Conservation (phyloP, 2,888 invertebrate species). For the Pristionchus japonicus region DNA sequence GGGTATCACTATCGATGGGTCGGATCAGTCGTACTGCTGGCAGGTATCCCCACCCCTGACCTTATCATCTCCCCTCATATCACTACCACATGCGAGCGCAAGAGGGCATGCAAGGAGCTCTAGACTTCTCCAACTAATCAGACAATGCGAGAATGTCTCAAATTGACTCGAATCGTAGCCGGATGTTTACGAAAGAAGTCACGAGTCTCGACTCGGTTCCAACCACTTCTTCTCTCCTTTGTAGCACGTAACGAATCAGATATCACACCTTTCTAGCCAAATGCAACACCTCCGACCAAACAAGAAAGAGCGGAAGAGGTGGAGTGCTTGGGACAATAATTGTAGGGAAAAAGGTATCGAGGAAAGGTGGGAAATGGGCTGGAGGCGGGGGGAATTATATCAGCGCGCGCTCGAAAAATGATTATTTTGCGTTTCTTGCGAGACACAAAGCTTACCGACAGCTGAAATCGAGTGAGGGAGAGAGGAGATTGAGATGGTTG, state of each 20-base stretch:
- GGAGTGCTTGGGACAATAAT: neutral
- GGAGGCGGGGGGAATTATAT: neutral
- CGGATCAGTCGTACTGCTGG: conserved; percentile 56
- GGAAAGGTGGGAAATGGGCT: neutral
- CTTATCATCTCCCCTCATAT: too few species aligned
- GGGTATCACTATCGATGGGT: conserved; percentile 52
- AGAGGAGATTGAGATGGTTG: neutral
- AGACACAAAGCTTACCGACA: conserved; percentile 1
- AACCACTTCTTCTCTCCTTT: neutral
- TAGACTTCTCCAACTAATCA: too few species aligned
- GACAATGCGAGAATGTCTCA: too few species aligned
- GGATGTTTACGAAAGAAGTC: neutral
- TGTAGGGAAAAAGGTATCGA: neutral
- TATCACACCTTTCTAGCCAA: neutral
- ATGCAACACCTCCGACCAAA: neutral
- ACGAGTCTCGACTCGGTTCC: neutral
- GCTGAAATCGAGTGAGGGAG: neutral
- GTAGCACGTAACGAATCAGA: neutral
- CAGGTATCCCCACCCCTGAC: conserved; percentile 46
- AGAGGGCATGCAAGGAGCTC: too few species aligned
- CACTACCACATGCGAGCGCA: too few species aligned
- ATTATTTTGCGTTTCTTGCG: neutral
- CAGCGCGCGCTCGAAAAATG: neutral
- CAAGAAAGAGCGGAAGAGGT: neutral
- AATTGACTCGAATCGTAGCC: neutral